These are phyloP conservation scores for Ophiodon elongatus DNA, from an alignment of 2,113 vertebrate genomes.

Conservation along the genomic window DNA sequence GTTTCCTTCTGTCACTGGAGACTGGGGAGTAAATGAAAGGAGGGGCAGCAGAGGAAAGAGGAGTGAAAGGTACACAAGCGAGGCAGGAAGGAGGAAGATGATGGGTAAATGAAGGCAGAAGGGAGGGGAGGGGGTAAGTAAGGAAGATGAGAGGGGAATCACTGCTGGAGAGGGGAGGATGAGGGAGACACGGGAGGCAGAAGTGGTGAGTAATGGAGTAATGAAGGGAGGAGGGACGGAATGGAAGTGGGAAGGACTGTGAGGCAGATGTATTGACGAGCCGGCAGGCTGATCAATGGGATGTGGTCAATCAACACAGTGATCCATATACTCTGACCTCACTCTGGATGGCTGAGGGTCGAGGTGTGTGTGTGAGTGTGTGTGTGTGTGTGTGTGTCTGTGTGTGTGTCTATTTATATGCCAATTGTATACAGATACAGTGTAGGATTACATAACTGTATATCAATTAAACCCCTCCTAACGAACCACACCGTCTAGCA, in stretches of 20 bases:
- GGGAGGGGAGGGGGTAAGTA: neutral
- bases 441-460: conserved; percentile 48
- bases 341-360: conserved; percentile 38
- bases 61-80: conserved; percentile 14
- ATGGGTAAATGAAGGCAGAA: conserved; percentile 16
- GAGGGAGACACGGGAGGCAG: conserved; percentile 40
- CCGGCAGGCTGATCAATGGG: conserved; percentile 63
- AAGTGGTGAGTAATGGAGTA: conserved; percentile 49
- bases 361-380: conserved; percentile 1
- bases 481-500: neutral
- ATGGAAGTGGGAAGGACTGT: conserved; percentile 31
- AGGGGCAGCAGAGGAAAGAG: neutral
- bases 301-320: conserved; percentile 69
- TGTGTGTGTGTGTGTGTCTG: neutral
- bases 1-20: conserved; percentile 24
- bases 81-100: conserved; percentile 46
- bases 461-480: conserved; percentile 17
- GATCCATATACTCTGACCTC: conserved; percentile 75
- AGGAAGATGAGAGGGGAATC: conserved; percentile 32
- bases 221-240: conserved; percentile 16
- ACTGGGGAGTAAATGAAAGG: conserved; percentile 25
- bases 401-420: conserved; percentile 39
- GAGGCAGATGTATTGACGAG: conserved; percentile 66
- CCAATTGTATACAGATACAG: conserved; percentile 37
- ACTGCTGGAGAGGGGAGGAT: conserved; percentile 46